Evolutionary conservation across 2,113 vertebrate species (phyloP).

Genomic region (Blennius ocellaris): DNA sequence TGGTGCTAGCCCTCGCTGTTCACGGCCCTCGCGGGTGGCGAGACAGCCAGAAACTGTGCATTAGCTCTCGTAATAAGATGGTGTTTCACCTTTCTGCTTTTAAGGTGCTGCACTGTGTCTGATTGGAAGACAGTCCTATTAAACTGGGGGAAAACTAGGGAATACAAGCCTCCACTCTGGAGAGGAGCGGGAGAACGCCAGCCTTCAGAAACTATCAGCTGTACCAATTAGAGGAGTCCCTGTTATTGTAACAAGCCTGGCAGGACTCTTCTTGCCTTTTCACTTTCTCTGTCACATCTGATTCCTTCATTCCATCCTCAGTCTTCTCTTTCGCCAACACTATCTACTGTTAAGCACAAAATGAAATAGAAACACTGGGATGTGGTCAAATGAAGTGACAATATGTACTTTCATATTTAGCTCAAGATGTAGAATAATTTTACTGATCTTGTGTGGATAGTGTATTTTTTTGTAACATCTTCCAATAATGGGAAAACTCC

Average conservation of each 20-base stretch:
- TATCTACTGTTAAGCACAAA: no score
- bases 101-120: neutral
- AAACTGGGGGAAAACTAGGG: no score
- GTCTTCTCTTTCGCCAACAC: neutral
- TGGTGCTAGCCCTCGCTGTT: neutral
- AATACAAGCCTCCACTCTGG: constrained; percentile 45
- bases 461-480: no score
- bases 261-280: constrained; percentile 8
- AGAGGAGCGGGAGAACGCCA: constrained; percentile 69
- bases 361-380: no score
- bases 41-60: neutral
- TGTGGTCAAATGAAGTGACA: no score
- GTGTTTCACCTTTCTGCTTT: neutral
- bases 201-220: constrained; percentile 8
- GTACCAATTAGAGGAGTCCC: constrained; percentile 20
- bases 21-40: neutral
- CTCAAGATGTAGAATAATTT: no score
- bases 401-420: no score
- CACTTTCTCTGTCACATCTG: constrained; percentile 13
- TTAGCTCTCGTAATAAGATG: neutral
- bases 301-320: neutral
- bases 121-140: neutral
- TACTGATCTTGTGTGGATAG: no score
- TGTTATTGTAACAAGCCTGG: constrained; percentile 21
- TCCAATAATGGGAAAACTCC: no score